These are phyloP conservation scores for Potorous gilbertii DNA, from an alignment of 2,797 vertebrate genomes.

Conservation along the genomic window DNA sequence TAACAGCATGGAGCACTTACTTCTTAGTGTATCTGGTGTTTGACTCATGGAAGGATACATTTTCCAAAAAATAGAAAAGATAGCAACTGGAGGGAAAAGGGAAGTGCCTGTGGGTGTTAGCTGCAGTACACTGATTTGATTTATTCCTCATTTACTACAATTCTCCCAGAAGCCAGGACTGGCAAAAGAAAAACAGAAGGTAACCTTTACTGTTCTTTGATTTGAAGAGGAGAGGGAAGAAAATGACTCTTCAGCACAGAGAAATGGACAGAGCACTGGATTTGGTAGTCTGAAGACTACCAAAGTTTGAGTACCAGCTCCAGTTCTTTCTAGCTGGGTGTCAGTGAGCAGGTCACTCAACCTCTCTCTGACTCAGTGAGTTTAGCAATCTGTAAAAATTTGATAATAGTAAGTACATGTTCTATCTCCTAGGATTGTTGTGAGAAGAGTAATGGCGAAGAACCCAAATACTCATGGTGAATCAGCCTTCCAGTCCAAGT, in stretches of 20 bases:
- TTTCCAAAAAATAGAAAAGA: slow-evolving; percentile 19
- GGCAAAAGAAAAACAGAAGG: not conserved
- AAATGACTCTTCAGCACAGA: not conserved
- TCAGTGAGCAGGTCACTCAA: not conserved
- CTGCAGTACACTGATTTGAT: slow-evolving; percentile 5
- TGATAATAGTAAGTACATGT: not conserved
- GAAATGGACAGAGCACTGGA: not conserved
- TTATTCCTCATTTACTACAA: not conserved
- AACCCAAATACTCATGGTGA: not conserved
- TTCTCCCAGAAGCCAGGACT: not conserved
- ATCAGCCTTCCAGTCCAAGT: not conserved
- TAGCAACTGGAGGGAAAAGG: not conserved
- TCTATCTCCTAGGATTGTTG: not conserved
- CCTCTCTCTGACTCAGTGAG: not conserved
- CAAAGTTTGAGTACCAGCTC: not conserved
- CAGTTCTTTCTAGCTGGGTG: not conserved
- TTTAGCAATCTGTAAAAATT: not conserved
- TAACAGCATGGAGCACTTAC: not conserved
- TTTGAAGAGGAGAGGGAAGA: not conserved
- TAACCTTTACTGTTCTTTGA: not conserved
- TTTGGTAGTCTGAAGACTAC: not conserved
- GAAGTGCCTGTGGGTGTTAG: not conserved
- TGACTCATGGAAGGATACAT: slow-evolving; percentile 7
- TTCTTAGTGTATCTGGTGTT: not conserved
- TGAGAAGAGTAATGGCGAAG: not conserved